Base-by-base conservation (phyloP, 2,797 vertebrate species). In the Tragelaphus oryx region DNA sequence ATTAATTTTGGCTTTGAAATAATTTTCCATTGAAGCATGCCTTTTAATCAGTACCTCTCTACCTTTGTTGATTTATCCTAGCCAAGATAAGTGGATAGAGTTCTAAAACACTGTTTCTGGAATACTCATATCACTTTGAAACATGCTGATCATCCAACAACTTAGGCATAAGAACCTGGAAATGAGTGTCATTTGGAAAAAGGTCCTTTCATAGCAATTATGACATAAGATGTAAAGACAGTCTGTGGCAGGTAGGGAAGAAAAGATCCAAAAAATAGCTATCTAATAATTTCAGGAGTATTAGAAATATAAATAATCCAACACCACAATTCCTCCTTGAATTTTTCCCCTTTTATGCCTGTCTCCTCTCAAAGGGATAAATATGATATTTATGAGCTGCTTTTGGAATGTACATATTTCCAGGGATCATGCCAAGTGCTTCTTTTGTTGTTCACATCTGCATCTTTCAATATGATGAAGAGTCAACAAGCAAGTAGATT, bases 231-330 rank as follows among this genome's bases (percentile, higher is more conserved):
- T 84, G 87, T 96, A 97, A 97, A 98, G 97, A 96, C 96, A 95
- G 97, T 97, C 96, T 96, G 52, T 74, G 76, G 88, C 94, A 98
- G 98, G 98, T 98, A 98, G 12, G 95, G 74, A 96, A 79, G 95
- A 96, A 94, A 97, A 97, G 96, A 97, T 97, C 98, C 98, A 98
- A 98, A 92, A 98, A 98, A 98, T 95, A 97, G 96, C 87, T 98
- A 97, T 98, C 96, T 97, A 98, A 98, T 98, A 97, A 98, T 98
- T 98, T 95, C 97, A 98, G 97, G 86, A 97, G 93, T 98, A 97
- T 98, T 96, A 97, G 96, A 98, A 98, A 98, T 97, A 97, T 97
- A 98, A 98, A 98, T 98, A 98, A 97, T 79, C 54, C 93, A 93
- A 93, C 33, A 93, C 46, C 86, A 92, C 88, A 95, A 71, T 96